Conservation (phyloP, 2,797 vertebrate genomes). For the Aeoliscus strigatus region DNA sequence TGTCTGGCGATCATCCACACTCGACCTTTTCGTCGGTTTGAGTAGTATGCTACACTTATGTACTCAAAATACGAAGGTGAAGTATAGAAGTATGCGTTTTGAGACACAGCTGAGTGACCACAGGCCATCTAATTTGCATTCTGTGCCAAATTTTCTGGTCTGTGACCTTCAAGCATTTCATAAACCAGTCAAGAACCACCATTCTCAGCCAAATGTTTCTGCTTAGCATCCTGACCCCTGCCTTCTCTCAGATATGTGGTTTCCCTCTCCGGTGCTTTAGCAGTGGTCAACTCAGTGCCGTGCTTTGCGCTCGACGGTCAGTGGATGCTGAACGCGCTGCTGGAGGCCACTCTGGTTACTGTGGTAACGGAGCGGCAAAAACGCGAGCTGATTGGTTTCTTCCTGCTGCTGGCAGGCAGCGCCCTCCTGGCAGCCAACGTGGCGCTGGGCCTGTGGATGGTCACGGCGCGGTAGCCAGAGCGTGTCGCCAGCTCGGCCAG, state of each 20-base stretch:
- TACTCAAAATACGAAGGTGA: no score
- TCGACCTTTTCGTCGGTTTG: no score
- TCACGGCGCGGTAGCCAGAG: conserved; percentile 85
- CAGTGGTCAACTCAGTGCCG: conserved; percentile 94
- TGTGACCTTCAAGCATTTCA: no score
- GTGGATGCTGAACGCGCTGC: conserved; percentile 94
- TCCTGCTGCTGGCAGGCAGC: conserved; percentile 91
- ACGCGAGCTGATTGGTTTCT: conserved; percentile 90
- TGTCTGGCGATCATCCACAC: no score
- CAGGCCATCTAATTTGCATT: no score
- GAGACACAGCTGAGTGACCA: no score
- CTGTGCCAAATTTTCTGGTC: no score
- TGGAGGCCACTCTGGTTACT: conserved; percentile 88
- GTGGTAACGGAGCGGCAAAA: conserved; percentile 85
- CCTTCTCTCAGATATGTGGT: conserved; percentile 83
- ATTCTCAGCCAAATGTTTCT: no score
- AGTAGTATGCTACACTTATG: no score
- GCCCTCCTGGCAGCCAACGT: conserved; percentile 94
- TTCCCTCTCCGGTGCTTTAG: conserved; percentile 91
- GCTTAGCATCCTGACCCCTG: conserved; percentile 28
- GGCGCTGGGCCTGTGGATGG: conserved; percentile 95
- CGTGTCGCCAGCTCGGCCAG: no score
- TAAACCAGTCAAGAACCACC: no score
- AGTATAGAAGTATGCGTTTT: no score
- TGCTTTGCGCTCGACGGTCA: conserved; percentile 97